Evolutionary conservation across 2,888 invertebrate species (phyloP), one percentile per base, ranked within the genome.

Genomic region (Leistus spinibarbis): DNA sequence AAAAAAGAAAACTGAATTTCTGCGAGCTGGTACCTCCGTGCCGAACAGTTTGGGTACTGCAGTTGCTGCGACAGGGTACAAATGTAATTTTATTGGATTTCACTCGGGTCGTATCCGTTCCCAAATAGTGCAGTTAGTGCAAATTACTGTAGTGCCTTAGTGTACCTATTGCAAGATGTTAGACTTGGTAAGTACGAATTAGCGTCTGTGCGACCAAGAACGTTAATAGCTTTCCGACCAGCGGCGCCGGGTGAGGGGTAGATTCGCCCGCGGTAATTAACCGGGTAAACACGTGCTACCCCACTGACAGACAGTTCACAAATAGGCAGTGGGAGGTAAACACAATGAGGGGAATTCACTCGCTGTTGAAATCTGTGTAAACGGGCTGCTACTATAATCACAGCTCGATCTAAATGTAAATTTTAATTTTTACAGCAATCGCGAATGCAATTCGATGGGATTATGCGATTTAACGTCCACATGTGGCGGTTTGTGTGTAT

Each of bases 211-310:
- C 13, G 60, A 10, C 60, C 20, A 19, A 60, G 60, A 60, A 17
- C 60, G 60, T 60, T 60, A 60, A 60, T 60, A 60, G 60, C 20
- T 19, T 5, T 16, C 40, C 40, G 40, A 5, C 40, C 40, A 40
- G 13, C 13, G 13, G 40, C 40, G 40, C 13, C 5, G 60, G 60
- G 60, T 16, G 71, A 63, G 70, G 70, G 69, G 24, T 23, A 40
- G 40, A 10, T 40, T 40, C 10, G 65, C 23, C 24, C 60, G 65
- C 23, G 76, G 76, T 77, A 77, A 77, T 77, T 77, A 77, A 76
- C 60, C 73, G 63, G 68, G 76, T 77, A 77, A 77, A 77, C 77
- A 77, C 69, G 76, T 65, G 76, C 66, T 72, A 19, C 60, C 57
- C 60, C 60, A 10, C 13, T 9, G 20, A 60, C 60, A 19, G 17